Conservation (phyloP, 2,797 vertebrate genomes). For the Diceros bicornis region DNA sequence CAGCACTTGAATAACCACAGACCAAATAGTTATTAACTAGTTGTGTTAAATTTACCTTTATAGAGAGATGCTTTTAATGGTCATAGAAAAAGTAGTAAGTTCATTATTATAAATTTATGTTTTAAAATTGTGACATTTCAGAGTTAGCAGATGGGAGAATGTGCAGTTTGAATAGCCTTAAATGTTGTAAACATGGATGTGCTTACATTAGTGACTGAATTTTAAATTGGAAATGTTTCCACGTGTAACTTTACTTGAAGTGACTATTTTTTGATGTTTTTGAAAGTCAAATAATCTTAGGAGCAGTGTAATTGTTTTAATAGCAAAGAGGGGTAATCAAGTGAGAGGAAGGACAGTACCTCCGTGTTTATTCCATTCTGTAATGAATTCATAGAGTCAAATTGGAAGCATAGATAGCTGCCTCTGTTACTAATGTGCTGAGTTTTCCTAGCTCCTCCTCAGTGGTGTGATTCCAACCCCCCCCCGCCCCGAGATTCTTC, state of each 20-base stretch:
- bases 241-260: constrained; percentile 47
- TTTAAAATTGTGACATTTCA: constrained; percentile 31
- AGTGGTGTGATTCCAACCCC: neutral
- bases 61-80: constrained; percentile 44
- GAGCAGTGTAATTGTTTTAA: neutral
- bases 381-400: neutral
- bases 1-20: constrained; percentile 29
- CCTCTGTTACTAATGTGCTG: constrained; percentile 22
- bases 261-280: constrained; percentile 68
- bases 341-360: neutral
- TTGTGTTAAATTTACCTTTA: constrained; percentile 52
- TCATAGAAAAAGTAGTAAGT: constrained; percentile 51
- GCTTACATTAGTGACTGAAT: constrained; percentile 48
- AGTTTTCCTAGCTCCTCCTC: neutral
- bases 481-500: neutral
- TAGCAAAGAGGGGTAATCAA: neutral
- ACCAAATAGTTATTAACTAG: constrained; percentile 49
- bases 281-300: constrained; percentile 51
- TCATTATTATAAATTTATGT: constrained; percentile 51
- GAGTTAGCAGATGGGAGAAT: neutral
- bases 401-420: neutral
- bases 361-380: constrained; percentile 1
- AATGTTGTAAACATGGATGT: constrained; percentile 27
- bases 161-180: constrained; percentile 31
- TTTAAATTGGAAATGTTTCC: constrained; percentile 65